A percentile compares a stretch with the other conserved stretches of the same genome.
phyloP scores from a whole-genome alignment of 1,140 invertebrate genomes.

The Megalonaias nervosa region DNA sequence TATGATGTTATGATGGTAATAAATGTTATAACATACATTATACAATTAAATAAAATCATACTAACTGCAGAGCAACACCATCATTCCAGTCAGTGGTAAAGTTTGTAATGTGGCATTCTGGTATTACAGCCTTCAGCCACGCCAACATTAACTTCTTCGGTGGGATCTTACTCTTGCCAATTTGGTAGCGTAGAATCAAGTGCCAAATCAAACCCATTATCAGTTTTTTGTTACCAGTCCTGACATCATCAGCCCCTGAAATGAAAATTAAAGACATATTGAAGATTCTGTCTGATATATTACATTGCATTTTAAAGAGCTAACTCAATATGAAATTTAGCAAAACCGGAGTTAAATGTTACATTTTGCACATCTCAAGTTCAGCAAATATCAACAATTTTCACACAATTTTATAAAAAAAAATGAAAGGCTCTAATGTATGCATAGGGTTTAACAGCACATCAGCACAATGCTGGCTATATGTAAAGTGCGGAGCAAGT shows the following conservation, averaged over 20 bases:
- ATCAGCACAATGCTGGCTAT: too few relatives aligned
- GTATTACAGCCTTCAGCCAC: constrained; percentile 95
- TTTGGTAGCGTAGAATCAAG: constrained; percentile 97
- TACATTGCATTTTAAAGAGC: neutral
- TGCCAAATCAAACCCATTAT: constrained; percentile 98
- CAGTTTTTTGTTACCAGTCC: constrained; percentile 97
- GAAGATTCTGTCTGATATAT: neutral
- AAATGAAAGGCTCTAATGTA: too few relatives aligned
- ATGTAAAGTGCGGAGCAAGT: too few relatives aligned
- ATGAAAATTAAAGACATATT: constrained; percentile 48
- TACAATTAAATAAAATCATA: constrained; percentile 46
- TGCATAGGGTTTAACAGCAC: too few relatives aligned
- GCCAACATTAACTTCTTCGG: constrained; percentile 98
- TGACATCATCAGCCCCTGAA: constrained; percentile 97
- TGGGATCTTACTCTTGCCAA: constrained; percentile 93
- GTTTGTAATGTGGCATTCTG: constrained; percentile 93
- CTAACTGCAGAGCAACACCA: constrained; percentile 78
- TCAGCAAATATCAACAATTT: too few relatives aligned
- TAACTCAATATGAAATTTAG: neutral
- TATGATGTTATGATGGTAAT: too few relatives aligned
- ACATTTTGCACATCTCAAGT: neutral
- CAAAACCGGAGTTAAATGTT: neutral
- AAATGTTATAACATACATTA: too few relatives aligned
- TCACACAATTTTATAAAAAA: too few relatives aligned
- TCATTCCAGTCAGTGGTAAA: constrained; percentile 99